Conservation (phyloP, 2,797 vertebrate species). For the Synanceia verrucosa region DNA sequence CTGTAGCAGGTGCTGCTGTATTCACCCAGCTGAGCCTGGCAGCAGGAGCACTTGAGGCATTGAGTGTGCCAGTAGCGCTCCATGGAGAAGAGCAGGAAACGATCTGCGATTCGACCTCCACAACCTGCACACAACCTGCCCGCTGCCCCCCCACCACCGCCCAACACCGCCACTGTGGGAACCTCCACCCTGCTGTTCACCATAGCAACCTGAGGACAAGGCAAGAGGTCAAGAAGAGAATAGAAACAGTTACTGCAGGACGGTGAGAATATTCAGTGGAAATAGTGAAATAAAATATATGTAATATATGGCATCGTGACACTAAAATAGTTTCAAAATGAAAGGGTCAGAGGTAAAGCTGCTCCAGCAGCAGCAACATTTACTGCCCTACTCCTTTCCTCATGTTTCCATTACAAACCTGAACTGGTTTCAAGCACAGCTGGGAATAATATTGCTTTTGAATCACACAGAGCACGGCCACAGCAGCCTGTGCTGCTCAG, state of each 20-base stretch:
- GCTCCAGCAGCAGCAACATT: constrained; percentile 4
- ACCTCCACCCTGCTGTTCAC: constrained; percentile 82
- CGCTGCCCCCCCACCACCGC: constrained; percentile 40
- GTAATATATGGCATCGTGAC: background rate
- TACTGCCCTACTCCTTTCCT: constrained; percentile 15
- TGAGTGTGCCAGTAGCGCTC: constrained; percentile 86
- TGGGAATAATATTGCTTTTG: constrained; percentile 68
- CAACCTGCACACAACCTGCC: constrained; percentile 80
- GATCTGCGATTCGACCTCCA: constrained; percentile 80
- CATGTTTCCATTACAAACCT: constrained; percentile 67
- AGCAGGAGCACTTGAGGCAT: constrained; percentile 87
- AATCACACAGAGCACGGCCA: constrained; percentile 57
- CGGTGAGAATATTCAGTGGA: background rate
- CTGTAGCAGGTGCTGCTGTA: constrained; percentile 88
- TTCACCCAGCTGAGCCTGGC: constrained; percentile 86
- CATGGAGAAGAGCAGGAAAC: constrained; percentile 87
- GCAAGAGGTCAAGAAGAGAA: background rate
- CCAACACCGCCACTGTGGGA: constrained; percentile 74
- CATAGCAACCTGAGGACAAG: constrained; percentile 69
- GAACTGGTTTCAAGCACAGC: constrained; percentile 70
- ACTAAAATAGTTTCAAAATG: background rate
- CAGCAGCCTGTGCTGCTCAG: constrained; percentile 45
- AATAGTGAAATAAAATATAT: background rate
- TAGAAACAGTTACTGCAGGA: background rate
- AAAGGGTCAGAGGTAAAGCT: background rate